Base-by-base conservation (phyloP, 2,797 vertebrate genomes). In the Pseudochromis fuscus region DNA sequence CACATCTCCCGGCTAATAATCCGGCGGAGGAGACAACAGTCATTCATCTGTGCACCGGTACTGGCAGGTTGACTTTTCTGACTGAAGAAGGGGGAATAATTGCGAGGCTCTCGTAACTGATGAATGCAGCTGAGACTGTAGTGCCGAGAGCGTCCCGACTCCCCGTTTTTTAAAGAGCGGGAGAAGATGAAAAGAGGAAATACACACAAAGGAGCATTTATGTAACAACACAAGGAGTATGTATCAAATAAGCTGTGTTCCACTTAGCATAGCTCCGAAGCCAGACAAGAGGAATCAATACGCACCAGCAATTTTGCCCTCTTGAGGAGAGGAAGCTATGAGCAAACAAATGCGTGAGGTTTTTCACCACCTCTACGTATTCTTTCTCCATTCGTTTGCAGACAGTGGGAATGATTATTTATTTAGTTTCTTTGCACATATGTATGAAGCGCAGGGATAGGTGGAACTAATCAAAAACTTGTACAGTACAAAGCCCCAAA, bases 1-100 rank as follows among this genome's bases (percentile, higher is more conserved):
- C 76, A 75, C 77, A 81, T 91, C 88, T 91, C 83, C 80, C 82
- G 82, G 87, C 86, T 87, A 85, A 92, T 90, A 88, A 92, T 89
- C 82, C 66, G 35, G 75, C 69, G 49, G 83, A 83, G 75, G 83
- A 90, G 89, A 89, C 87, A 85, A 86, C 88, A 89, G 74, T 88
- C 88, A 90, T 91, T 91, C 88, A 89, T 92, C 88, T 88, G 72
- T 28, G 44, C 31, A 72, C 76, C 42, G 63, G 77, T 68, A 51
- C 87, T 71, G 80, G 86, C 83, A 90, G 84, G 88, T 90, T 87
- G 87, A 89, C 87, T 91, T 88, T 87, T 77, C 76, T 87, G 85
- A 91, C 83, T 85, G 88, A 88, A 84, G 77, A 81, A 76, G 61
- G 71, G 81, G 83, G 77, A 89, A 89, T 91, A 89, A 92, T 92